phyloP scores from a whole-genome alignment of 2,113 vertebrate genomes.

The Dermatemys mawii region DNA sequence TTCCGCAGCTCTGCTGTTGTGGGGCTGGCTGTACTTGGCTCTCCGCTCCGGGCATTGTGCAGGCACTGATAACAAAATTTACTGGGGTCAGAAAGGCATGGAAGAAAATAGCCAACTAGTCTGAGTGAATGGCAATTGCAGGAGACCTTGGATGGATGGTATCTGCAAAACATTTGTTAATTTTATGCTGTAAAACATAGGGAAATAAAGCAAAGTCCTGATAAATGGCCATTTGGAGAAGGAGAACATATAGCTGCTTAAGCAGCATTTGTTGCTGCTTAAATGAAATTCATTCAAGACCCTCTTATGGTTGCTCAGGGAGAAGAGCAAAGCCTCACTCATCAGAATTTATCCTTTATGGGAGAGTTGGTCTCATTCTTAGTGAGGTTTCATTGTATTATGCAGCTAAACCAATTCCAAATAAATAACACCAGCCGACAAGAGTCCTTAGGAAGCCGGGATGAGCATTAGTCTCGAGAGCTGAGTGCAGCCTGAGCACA shows the following conservation, averaged over 20 bases:
- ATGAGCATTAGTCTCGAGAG: background rate
- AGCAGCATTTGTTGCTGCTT: constrained; percentile 32
- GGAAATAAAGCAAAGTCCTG: constrained; percentile 9
- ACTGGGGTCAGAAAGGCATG: constrained; percentile 13
- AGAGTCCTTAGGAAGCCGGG: background rate
- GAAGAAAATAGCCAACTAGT: background rate
- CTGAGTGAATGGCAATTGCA: background rate
- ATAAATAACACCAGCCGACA: background rate
- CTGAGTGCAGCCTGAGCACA: constrained; percentile 1
- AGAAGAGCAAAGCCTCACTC: constrained; percentile 48
- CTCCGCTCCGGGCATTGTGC: too few species aligned
- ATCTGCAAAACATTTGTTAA: constrained; percentile 25
- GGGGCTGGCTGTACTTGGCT: too few species aligned
- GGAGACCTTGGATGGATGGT: constrained; percentile 31
- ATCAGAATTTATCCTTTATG: constrained; percentile 50
- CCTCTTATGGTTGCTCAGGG: constrained; percentile 2
- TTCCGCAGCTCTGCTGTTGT: too few species aligned
- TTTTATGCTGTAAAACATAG: constrained; percentile 41
- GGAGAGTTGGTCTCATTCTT: constrained; percentile 2
- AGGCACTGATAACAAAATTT: constrained; percentile 45
- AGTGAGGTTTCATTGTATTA: constrained; percentile 7
- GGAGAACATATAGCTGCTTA: background rate
- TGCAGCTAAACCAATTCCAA: constrained; percentile 26
- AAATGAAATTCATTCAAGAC: constrained; percentile 50
- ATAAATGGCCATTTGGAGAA: constrained; percentile 8